phyloP scores from a whole-genome alignment of 1,140 invertebrate species.

The Pteromalus puparum region DNA sequence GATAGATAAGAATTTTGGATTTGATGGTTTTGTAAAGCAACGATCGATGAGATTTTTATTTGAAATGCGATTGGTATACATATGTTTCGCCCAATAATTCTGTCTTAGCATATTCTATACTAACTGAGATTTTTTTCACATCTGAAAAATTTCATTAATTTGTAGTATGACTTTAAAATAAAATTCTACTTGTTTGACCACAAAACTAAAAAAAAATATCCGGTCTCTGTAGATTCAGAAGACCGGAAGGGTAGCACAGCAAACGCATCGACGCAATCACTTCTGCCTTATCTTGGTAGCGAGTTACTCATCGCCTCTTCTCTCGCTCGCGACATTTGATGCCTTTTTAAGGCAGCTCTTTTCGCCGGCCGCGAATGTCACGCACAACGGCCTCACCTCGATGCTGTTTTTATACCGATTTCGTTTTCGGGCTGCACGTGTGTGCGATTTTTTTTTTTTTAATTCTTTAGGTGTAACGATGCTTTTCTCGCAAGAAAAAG shows the following conservation, averaged over 20 bases:
- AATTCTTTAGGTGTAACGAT: not conserved
- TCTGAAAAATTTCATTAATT: too few species aligned
- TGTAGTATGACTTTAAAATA: too few species aligned
- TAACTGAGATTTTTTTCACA: too few species aligned
- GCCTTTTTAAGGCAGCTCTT: conserved; percentile 45
- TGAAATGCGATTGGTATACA: too few species aligned
- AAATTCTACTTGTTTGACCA: too few species aligned
- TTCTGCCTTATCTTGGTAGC: conserved; percentile 12
- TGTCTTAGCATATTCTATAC: too few species aligned
- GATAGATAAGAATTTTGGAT: not conserved
- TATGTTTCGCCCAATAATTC: too few species aligned
- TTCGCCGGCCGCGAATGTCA: conserved; percentile 24
- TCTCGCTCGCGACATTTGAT: not conserved
- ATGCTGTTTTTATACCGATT: not conserved
- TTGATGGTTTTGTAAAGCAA: too few species aligned
- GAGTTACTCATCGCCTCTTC: conserved; percentile 29
- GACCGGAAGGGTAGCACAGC: not conserved
- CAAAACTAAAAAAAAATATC: not conserved
- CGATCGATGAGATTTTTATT: too few species aligned
- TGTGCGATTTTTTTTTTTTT: not conserved
- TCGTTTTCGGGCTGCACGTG: not conserved
- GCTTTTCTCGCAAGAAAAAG: too few species aligned
- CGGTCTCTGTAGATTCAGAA: too few species aligned
- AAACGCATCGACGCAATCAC: conserved; percentile 12
- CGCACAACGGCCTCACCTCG: conserved; percentile 3